phyloP scores from a whole-genome alignment of 1,140 invertebrate species.

The Formica exsecta region DNA sequence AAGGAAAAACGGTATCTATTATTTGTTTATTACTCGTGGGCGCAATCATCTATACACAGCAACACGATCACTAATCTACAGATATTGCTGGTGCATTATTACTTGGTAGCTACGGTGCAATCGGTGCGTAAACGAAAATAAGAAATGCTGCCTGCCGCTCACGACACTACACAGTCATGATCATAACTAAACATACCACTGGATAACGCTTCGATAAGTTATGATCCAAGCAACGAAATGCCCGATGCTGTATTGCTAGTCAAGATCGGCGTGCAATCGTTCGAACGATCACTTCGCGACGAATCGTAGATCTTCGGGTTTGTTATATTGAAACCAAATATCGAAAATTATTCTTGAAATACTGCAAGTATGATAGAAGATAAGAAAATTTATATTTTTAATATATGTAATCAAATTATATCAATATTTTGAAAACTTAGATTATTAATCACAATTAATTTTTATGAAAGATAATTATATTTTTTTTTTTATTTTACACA shows the following conservation, averaged over 20 bases:
- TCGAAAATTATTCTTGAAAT: slow-evolving; percentile 1
- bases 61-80: slow-evolving; percentile 9
- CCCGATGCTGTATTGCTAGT: slow-evolving; percentile 14
- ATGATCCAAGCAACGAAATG: slow-evolving; percentile 34
- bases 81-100: slow-evolving; percentile 44
- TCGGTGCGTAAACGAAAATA: slow-evolving; percentile 49
- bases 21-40: neutral
- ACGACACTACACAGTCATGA: slow-evolving; percentile 70
- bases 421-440: neutral
- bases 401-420: slow-evolving; percentile 8
- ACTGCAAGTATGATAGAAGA: neutral
- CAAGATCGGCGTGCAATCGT: slow-evolving; percentile 26
- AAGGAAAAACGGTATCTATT: neutral
- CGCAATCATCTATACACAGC: slow-evolving; percentile 4
- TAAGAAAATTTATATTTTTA: neutral
- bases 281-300: slow-evolving; percentile 30
- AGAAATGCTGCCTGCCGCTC: slow-evolving; percentile 63
- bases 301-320: neutral
- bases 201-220: slow-evolving; percentile 43
- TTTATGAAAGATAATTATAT: neutral
- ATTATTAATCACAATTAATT: slow-evolving; percentile 14
- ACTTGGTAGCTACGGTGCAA: slow-evolving; percentile 42
- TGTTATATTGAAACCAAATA: neutral
- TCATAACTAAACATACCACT: slow-evolving; percentile 51
- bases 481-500: neutral